phyloP scores from a whole-genome alignment of 2,888 invertebrate genomes.

The Chironomus tentans region DNA sequence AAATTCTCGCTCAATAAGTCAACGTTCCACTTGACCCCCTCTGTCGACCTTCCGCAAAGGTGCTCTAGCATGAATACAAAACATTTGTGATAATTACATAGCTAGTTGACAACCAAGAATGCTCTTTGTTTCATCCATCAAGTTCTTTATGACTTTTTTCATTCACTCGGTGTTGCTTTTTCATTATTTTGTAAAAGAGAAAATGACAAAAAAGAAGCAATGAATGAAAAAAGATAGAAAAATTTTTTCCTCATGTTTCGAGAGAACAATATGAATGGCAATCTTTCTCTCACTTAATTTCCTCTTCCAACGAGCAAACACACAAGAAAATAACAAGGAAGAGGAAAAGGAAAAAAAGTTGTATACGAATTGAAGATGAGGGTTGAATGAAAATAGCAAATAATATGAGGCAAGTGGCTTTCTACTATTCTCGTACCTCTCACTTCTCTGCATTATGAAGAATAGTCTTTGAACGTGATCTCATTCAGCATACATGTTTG shows the following conservation, averaged over 20 bases:
- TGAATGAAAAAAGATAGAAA: not conserved
- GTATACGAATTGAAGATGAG: not conserved
- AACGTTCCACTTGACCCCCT: too few species aligned
- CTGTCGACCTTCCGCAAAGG: too few species aligned
- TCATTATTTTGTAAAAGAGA: not conserved
- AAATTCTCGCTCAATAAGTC: too few species aligned
- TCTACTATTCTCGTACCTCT: not conserved
- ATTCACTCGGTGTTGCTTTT: too few species aligned
- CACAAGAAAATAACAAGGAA: not conserved
- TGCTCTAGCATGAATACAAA: too few species aligned
- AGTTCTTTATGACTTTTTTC: too few species aligned
- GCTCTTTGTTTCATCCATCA: too few species aligned
- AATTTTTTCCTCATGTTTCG: not conserved
- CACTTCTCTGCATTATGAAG: slow-evolving; percentile 8
- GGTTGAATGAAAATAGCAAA: not conserved
- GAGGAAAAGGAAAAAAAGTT: too few species aligned
- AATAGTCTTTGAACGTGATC: slow-evolving; percentile 23
- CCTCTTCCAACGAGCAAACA: not conserved
- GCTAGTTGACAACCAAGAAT: too few species aligned
- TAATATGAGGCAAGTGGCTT: not conserved
- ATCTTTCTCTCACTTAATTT: not conserved
- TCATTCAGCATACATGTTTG: not conserved
- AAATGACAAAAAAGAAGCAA: not conserved
- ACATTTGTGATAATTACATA: too few species aligned
- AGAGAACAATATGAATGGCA: not conserved